These are phyloP conservation scores for Proteles cristata DNA, from an alignment of 2,113 vertebrate species.

Conservation along the genomic window DNA sequence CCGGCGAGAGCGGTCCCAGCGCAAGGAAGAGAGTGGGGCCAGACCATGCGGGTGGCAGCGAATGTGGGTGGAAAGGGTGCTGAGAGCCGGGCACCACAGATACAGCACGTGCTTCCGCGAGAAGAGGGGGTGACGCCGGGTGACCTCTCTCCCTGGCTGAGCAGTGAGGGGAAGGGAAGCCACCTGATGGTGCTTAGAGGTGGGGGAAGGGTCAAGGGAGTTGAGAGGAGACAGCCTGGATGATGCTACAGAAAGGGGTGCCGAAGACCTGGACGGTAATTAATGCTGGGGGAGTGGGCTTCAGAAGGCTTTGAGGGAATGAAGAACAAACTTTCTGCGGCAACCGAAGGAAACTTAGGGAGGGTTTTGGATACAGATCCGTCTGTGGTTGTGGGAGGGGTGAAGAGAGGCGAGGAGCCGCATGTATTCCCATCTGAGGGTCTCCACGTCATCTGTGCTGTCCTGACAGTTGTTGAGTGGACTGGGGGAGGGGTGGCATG, in stretches of 20 bases:
- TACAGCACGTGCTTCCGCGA: neutral
- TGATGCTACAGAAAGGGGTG: neutral
- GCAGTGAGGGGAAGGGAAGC: neutral
- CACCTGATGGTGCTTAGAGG: neutral
- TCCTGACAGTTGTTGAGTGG: neutral
- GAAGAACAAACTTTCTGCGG: neutral
- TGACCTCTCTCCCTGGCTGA: neutral
- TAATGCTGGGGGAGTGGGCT: rapidly evolving
- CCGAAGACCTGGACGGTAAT: neutral
- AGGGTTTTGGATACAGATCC: neutral
- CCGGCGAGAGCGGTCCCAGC: neutral
- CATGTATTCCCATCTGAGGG: neutral
- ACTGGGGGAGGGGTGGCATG: neutral
- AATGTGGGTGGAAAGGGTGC: rapidly evolving
- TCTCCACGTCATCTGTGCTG: neutral
- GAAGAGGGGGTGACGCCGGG: neutral
- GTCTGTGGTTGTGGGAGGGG: neutral
- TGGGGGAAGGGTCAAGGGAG: neutral
- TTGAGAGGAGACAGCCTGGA: neutral
- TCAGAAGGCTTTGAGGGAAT: neutral
- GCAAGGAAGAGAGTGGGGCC: neutral
- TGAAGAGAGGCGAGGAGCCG: neutral
- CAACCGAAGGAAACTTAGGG: neutral
- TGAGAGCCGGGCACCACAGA: neutral
- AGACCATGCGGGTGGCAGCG: too few relatives aligned